These are phyloP conservation scores for Sminthurinus aureus DNA, from an alignment of 2,888 invertebrate genomes.

Conservation along the genomic window DNA sequence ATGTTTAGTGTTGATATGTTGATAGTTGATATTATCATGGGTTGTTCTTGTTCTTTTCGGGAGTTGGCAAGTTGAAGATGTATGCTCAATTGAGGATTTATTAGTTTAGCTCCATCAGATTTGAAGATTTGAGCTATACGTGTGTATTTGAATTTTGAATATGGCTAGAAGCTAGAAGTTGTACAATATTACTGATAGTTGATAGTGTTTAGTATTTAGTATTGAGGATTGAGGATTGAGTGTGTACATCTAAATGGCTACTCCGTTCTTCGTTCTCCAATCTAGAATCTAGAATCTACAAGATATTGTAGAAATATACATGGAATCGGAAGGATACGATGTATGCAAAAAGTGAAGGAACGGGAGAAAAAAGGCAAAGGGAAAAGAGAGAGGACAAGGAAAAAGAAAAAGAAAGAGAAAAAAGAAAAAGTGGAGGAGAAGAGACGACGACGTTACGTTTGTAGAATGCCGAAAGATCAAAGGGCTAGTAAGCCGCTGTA, in stretches of 20 bases:
- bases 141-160: neutral
- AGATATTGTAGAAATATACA: too few relatives aligned
- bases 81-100: constrained; percentile 38
- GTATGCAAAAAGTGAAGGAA: neutral
- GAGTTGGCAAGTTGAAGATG: constrained; percentile 33
- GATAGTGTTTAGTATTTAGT: too few relatives aligned
- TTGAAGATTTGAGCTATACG: constrained; percentile 31
- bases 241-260: too few relatives aligned
- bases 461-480: constrained; percentile 42
- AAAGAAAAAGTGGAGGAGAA: neutral
- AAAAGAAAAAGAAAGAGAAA: too few relatives aligned
- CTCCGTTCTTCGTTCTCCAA: too few relatives aligned
- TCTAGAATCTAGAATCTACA: too few relatives aligned
- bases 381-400: too few relatives aligned
- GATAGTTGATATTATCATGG: neutral
- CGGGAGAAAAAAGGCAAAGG: neutral
- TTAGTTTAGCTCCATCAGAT: constrained; percentile 37
- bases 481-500: constrained; percentile 28
- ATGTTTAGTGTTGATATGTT: constrained; percentile 7
- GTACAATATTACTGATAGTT: too few relatives aligned
- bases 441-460: constrained; percentile 15
- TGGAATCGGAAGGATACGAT: too few relatives aligned
- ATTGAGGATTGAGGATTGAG: too few relatives aligned
- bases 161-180: too few relatives aligned
- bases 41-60: constrained; percentile 15